These are phyloP conservation scores for Dendropsophus ebraccatus DNA, from an alignment of 2,113 vertebrate species.

Conservation along the genomic window DNA sequence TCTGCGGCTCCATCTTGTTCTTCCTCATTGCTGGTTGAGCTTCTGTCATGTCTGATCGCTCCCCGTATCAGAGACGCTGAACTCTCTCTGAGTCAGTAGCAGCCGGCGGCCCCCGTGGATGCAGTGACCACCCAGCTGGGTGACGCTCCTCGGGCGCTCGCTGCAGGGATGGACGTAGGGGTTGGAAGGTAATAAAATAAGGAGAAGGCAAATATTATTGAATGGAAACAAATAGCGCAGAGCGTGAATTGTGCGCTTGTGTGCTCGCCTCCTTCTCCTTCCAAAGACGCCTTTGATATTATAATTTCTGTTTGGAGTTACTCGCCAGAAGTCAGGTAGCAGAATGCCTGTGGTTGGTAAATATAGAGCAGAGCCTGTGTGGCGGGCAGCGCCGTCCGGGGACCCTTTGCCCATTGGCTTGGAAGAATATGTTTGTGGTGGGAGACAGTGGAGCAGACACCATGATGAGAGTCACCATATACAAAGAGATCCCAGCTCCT, in stretches of 20 bases:
- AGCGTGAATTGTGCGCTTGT: neutral
- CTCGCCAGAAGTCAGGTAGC: conserved; percentile 58
- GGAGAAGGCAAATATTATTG: neutral
- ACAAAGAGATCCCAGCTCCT: conserved; percentile 75
- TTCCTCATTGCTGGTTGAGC: neutral
- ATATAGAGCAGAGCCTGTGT: conserved; percentile 67
- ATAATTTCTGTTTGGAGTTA: conserved; percentile 64
- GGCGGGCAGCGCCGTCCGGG: conserved; percentile 65
- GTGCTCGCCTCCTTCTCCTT: neutral
- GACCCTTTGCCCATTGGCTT: conserved; percentile 72
- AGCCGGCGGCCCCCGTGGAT: neutral
- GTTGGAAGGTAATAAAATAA: neutral
- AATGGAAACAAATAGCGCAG: conserved; percentile 4
- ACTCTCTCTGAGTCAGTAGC: neutral
- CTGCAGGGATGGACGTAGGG: neutral
- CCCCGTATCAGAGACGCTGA: neutral
- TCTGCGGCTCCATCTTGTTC: neutral
- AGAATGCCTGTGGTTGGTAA: conserved; percentile 63
- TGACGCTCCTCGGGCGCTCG: neutral
- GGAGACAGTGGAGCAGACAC: conserved; percentile 69
- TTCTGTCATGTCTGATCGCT: neutral
- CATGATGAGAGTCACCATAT: conserved; percentile 75
- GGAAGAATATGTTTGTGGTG: conserved; percentile 73
- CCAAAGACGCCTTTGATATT: conserved; percentile 64
- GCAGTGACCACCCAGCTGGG: neutral